Percentiles rank a stretch among this genome's conserved stretches.
Evolutionary conservation across 2,888 invertebrate species (phyloP).

Genomic region (Gnatocerus cornutus): DNA sequence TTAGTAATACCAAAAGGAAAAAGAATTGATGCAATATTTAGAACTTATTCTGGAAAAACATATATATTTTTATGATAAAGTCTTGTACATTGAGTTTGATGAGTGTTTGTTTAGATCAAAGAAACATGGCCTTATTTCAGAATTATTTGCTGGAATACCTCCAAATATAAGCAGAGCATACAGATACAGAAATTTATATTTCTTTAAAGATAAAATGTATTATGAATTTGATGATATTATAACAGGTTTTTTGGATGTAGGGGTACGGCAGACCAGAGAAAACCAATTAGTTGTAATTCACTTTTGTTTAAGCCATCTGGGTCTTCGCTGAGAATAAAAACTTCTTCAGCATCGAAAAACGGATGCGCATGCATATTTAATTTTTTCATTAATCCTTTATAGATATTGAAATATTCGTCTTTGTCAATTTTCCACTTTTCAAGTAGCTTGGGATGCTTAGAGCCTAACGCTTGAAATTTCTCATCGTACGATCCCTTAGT

Average conservation of each 20-base stretch:
- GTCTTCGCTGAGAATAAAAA: slow-evolving; percentile 3
- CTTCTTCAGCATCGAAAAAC: slow-evolving; percentile 2
- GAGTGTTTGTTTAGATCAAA: slow-evolving; percentile 15
- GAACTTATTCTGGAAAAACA: slow-evolving; percentile 8
- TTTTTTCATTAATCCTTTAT: slow-evolving; percentile 8
- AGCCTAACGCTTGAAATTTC: slow-evolving; percentile 6
- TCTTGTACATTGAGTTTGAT: slow-evolving; percentile 8
- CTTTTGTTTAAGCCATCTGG: neutral
- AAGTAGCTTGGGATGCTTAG: slow-evolving; percentile 3
- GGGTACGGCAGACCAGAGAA: neutral
- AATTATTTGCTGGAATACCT: slow-evolving; percentile 18
- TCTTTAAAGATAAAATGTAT: slow-evolving; percentile 12
- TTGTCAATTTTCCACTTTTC: slow-evolving; percentile 3
- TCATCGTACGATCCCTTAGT: slow-evolving; percentile 8
- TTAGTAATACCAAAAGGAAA: slow-evolving; percentile 31
- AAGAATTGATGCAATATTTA: slow-evolving; percentile 8
- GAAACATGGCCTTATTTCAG: slow-evolving; percentile 15
- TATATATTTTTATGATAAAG: slow-evolving; percentile 8
- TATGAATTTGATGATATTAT: slow-evolving; percentile 9
- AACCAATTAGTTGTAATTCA: slow-evolving; percentile 6
- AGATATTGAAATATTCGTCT: slow-evolving; percentile 6
- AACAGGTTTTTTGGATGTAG: slow-evolving; percentile 3
- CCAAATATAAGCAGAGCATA: slow-evolving; percentile 12
- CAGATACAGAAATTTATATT: slow-evolving; percentile 12
- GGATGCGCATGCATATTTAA: slow-evolving; percentile 3